These are phyloP conservation scores for Phlogophora meticulosa DNA, from an alignment of 2,888 invertebrate species.

Conservation along the genomic window DNA sequence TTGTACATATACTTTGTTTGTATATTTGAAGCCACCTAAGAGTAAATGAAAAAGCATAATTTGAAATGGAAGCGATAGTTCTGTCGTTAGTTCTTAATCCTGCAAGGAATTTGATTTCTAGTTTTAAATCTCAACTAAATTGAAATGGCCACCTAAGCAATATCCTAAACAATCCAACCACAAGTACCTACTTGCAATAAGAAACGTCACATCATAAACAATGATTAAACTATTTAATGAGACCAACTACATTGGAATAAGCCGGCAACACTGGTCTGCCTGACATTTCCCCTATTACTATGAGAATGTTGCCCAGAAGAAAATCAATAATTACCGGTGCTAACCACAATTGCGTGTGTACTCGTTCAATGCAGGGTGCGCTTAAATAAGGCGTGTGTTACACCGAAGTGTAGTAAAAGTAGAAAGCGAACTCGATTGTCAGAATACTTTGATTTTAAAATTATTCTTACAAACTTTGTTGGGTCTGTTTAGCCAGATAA, in stretches of 20 bases:
- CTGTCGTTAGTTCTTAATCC: too few species aligned
- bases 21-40: too few species aligned
- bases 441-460: too few species aligned
- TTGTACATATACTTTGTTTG: too few species aligned
- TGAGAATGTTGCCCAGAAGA: constrained; percentile 73
- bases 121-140: not conserved
- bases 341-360: constrained; percentile 74
- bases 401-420: constrained; percentile 59
- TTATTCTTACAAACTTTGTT: not conserved
- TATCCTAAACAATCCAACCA: constrained; percentile 6
- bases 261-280: constrained; percentile 50
- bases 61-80: too few species aligned
- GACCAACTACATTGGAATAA: constrained; percentile 44
- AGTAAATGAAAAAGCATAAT: too few species aligned
- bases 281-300: constrained; percentile 61
- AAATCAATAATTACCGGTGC: constrained; percentile 77
- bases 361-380: constrained; percentile 68
- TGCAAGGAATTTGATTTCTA: not conserved
- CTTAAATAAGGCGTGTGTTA: constrained; percentile 60
- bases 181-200: constrained; percentile 13
- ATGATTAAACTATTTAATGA: constrained; percentile 45
- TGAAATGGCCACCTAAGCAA: not conserved
- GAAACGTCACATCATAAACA: constrained; percentile 48
- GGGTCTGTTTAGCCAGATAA: too few species aligned
- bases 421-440: not conserved